Conservation (phyloP, 35 echinoderm and acorn worm species). For the Stichopus chloronotus region DNA sequence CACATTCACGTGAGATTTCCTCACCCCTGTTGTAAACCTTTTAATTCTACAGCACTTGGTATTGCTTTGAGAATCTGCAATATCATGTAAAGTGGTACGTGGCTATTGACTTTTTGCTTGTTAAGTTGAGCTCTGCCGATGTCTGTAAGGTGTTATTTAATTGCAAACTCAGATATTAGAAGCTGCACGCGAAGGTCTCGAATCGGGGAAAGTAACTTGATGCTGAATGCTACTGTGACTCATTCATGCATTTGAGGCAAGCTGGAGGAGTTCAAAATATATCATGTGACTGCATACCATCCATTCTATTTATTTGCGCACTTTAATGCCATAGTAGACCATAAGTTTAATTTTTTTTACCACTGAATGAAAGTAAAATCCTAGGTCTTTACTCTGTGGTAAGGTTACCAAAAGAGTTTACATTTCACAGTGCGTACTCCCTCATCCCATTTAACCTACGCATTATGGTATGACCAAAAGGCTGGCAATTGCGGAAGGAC, state of each 20-base stretch:
- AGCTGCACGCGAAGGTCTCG: neutral
- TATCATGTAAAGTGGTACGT: neutral
- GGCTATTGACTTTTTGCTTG: constrained; percentile 21
- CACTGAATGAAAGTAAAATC: no score
- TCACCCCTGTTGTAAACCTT: neutral
- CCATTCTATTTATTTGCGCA: no score
- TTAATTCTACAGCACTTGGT: neutral
- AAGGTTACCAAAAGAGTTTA: no score
- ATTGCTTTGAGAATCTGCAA: neutral
- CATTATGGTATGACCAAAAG: no score
- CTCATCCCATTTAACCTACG: no score
- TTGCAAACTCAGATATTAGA: neutral
- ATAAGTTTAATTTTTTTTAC: no score
- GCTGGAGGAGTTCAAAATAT: neutral
- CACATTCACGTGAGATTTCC: no score
- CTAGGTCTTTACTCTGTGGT: no score
- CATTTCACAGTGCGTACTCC: no score
- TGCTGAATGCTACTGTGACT: constrained; percentile 30
- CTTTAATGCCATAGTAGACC: no score
- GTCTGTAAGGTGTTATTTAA: constrained; percentile 54
- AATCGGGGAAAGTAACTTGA: constrained; percentile 32
- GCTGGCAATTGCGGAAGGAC: no score
- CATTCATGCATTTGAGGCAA: constrained; percentile 40
- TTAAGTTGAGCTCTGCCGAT: constrained; percentile 15
- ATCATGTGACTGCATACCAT: neutral